Evolutionary conservation across 2,888 invertebrate genomes (phyloP).

Genomic region (Ormyrus pomaceus): DNA sequence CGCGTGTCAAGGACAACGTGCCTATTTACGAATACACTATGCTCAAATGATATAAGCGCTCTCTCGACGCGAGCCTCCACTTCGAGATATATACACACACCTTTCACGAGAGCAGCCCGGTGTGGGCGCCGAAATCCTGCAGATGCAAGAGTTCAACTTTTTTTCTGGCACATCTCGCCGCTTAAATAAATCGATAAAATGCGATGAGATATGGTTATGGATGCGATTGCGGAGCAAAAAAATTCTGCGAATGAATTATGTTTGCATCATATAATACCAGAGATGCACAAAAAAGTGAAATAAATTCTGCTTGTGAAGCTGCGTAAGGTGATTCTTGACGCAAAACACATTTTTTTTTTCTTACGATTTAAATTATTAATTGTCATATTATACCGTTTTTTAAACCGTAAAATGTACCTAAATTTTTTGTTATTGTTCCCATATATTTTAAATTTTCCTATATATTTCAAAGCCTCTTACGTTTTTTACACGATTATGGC

Average conservation of each 20-base stretch:
- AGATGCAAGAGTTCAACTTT: conserved; percentile 23
- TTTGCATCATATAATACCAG: neutral
- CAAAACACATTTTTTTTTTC: too few relatives aligned
- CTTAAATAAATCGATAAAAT: conserved; percentile 8
- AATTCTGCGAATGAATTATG: conserved; percentile 6
- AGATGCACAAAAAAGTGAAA: neutral
- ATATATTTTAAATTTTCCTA: too few relatives aligned
- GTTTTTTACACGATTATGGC: too few relatives aligned
- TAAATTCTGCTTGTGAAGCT: conserved; percentile 9
- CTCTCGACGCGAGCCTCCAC: neutral
- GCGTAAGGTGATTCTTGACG: too few relatives aligned
- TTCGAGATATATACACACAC: neutral
- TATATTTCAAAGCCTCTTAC: too few relatives aligned
- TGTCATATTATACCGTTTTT: too few relatives aligned
- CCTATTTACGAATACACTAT: conserved; percentile 63
- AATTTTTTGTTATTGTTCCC: too few relatives aligned
- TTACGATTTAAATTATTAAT: too few relatives aligned
- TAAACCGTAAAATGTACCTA: too few relatives aligned
- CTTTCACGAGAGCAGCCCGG: conserved; percentile 3
- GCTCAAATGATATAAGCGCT: conserved; percentile 43
- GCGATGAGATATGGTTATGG: neutral
- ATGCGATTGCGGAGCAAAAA: neutral
- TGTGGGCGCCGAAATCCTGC: neutral
- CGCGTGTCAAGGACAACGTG: conserved; percentile 73
- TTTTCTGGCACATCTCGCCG: neutral